phyloP scores from a whole-genome alignment of 2,797 vertebrate species.

The Harpagifer antarcticus region DNA sequence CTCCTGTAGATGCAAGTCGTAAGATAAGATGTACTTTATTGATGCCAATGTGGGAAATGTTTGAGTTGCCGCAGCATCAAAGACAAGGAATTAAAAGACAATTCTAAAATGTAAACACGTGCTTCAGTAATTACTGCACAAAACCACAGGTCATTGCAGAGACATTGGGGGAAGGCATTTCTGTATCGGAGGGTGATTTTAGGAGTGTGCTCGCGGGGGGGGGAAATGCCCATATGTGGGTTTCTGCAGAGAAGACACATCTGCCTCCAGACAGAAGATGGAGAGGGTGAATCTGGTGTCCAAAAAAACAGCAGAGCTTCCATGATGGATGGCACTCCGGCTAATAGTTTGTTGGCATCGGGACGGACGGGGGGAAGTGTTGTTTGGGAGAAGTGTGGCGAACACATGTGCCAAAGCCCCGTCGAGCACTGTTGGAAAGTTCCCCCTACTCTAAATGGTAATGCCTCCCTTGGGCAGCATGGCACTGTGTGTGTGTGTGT shows the following conservation, averaged over 20 bases:
- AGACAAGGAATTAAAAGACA: no score
- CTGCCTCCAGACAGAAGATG: slow-evolving; percentile 41
- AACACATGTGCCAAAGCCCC: slow-evolving; percentile 60
- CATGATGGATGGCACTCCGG: slow-evolving; percentile 69
- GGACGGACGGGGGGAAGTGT: slow-evolving; percentile 38
- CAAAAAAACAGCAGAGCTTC: slow-evolving; percentile 50
- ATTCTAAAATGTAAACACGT: no score
- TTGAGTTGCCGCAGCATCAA: no score
- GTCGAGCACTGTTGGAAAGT: slow-evolving; percentile 57
- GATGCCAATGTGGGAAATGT: no score
- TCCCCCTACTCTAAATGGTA: slow-evolving; percentile 80
- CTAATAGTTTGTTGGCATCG: slow-evolving; percentile 69
- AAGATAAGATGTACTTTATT: no score
- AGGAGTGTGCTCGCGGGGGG: slow-evolving; percentile 3
- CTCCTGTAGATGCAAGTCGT: no score
- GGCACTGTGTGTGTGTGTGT: no score
- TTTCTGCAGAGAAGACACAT: slow-evolving; percentile 29
- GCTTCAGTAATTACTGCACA: neutral
- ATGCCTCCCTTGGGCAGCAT: slow-evolving; percentile 74
- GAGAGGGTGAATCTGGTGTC: slow-evolving; percentile 42
- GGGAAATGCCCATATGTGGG: slow-evolving; percentile 4
- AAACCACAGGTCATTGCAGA: neutral
- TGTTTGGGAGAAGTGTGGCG: slow-evolving; percentile 42
- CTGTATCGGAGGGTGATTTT: neutral
- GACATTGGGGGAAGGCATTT: neutral